Conservation (phyloP, 2,797 vertebrate genomes). For the Pangasius macronema region DNA sequence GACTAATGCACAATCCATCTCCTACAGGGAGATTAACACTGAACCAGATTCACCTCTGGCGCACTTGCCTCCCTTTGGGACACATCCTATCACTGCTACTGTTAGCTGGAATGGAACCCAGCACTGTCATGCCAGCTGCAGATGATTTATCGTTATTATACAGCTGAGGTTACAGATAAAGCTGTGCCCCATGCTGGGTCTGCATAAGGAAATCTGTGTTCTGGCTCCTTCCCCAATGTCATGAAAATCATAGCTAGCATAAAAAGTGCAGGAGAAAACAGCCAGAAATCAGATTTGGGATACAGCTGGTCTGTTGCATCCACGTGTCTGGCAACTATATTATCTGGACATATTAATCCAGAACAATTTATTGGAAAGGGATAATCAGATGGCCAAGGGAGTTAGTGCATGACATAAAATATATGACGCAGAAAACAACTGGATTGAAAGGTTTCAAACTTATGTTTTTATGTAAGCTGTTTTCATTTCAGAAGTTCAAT, state of each 20-base stretch:
- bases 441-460: neutral
- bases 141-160: slow-evolving; percentile 21
- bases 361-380: neutral
- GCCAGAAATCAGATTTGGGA: slow-evolving; percentile 17
- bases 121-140: neutral
- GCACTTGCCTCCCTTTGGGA: slow-evolving; percentile 11
- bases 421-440: neutral
- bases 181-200: neutral
- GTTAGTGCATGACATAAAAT: neutral
- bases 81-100: neutral
- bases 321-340: neutral
- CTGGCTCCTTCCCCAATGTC: neutral
- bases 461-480: neutral
- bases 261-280: slow-evolving; percentile 3
- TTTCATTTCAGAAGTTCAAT: neutral
- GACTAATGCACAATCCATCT: neutral
- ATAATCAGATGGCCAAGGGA: neutral
- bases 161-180: slow-evolving; percentile 21
- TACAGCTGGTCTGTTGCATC: neutral
- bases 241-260: neutral
- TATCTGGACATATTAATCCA: neutral
- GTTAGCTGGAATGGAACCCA: slow-evolving; percentile 13
- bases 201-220: neutral
- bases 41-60: slow-evolving; percentile 17
- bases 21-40: neutral